Conservation (phyloP, 2,113 vertebrate species). For the Brienomyrus brachyistius region DNA sequence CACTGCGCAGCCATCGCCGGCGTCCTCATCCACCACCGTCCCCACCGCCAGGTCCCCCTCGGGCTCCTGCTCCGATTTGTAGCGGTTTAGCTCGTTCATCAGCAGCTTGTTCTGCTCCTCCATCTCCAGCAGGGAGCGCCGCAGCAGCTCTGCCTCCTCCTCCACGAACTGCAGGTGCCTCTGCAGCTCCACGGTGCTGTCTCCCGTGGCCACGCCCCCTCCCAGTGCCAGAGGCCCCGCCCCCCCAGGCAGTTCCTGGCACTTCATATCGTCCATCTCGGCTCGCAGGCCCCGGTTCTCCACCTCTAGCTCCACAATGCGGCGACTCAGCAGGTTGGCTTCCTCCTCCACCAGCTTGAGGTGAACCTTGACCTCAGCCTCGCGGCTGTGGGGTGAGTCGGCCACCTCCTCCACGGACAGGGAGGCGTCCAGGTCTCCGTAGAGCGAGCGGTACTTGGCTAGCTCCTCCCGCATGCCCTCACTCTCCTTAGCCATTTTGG, state of each 20-base stretch:
- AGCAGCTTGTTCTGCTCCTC: constrained; percentile 98
- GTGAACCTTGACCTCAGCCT: constrained; percentile 86
- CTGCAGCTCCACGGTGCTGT: constrained; percentile 82
- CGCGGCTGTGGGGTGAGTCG: constrained; percentile 84
- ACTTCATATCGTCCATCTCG: constrained; percentile 92
- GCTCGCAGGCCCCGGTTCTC: constrained; percentile 91
- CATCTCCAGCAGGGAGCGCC: constrained; percentile 85
- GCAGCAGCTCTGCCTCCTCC: constrained; percentile 91
- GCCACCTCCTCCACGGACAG: constrained; percentile 85
- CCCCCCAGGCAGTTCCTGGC: constrained; percentile 60
- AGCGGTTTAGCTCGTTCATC: constrained; percentile 86
- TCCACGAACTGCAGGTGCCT: constrained; percentile 96
- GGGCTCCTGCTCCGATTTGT: constrained; percentile 77
- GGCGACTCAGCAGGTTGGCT: constrained; percentile 89
- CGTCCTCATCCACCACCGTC: neutral
- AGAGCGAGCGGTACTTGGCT: constrained; percentile 81
- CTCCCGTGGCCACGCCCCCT: constrained; percentile 60
- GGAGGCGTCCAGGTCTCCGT: constrained; percentile 82
- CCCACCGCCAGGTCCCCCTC: constrained; percentile 21
- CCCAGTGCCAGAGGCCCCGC: constrained; percentile 47
- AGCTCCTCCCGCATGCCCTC: constrained; percentile 93
- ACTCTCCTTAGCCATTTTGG: constrained; percentile 89
- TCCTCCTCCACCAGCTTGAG: constrained; percentile 96
- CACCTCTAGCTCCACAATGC: constrained; percentile 95
- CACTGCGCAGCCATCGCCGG: constrained; percentile 73